These are phyloP conservation scores for Spondyliosoma cantharus DNA, from an alignment of 2,797 vertebrate species.

Conservation along the genomic window DNA sequence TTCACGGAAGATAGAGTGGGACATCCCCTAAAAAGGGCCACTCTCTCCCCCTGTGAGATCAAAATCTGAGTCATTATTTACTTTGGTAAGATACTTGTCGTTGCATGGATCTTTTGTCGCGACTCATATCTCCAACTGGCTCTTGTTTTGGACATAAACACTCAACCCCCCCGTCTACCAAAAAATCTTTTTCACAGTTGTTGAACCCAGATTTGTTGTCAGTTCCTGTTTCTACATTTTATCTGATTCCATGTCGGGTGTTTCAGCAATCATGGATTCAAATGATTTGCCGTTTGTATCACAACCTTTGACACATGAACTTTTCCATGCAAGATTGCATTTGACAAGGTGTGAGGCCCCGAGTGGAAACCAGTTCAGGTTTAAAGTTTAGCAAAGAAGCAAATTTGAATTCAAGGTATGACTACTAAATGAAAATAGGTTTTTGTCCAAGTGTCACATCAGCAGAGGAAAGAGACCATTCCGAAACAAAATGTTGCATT, in stretches of 20 bases:
- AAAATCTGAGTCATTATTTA: conserved; percentile 39
- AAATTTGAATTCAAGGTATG: neutral
- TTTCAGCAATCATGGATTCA: neutral
- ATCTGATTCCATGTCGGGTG: conserved; percentile 2
- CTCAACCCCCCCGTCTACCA: no score
- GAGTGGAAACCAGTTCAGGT: neutral
- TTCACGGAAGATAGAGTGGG: conserved; percentile 33
- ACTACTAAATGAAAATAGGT: neutral
- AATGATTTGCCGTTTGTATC: neutral
- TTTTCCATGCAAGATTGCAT: neutral
- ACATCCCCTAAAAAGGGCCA: conserved; percentile 29
- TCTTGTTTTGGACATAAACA: conserved; percentile 9
- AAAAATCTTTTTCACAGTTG: conserved; percentile 23
- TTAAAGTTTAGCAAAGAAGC: neutral
- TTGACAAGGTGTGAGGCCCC: neutral
- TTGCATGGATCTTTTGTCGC: conserved; percentile 4
- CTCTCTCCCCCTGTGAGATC: conserved; percentile 15
- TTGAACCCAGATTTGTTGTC: conserved; percentile 8
- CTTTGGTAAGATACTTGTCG: conserved; percentile 1
- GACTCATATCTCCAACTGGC: conserved; percentile 11
- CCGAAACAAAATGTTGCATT: neutral
- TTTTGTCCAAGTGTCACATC: neutral
- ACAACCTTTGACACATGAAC: neutral
- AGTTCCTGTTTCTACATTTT: conserved; percentile 2
- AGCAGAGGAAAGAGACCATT: no score